A percentile compares a stretch with the other conserved stretches of the same genome.
These are phyloP conservation scores for Anguilla marmorata DNA, from an alignment of 2,797 vertebrate genomes.

Conservation along the genomic window DNA sequence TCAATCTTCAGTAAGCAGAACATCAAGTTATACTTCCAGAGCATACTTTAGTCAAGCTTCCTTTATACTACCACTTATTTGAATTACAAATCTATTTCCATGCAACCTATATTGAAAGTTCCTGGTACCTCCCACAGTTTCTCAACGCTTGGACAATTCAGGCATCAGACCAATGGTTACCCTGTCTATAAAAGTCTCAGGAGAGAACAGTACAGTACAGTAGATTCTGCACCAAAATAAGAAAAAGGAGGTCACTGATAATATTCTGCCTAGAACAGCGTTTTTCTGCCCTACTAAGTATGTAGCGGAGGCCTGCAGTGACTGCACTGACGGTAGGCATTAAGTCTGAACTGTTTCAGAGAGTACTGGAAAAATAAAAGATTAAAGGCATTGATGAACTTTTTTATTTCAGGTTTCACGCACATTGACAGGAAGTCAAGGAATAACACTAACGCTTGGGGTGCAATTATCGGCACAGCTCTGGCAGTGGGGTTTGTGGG, in stretches of 20 bases:
- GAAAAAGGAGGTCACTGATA: not conserved
- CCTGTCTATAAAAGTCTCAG: not conserved
- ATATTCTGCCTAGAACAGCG: not conserved
- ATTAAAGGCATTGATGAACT: not conserved
- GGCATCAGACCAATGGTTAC: not conserved
- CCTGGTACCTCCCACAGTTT: not conserved
- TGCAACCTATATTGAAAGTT: not conserved
- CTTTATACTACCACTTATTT: not conserved
- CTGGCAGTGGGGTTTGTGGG: constrained; percentile 69
- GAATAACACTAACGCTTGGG: constrained; percentile 56
- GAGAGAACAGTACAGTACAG: not conserved
- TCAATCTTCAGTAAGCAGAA: not conserved
- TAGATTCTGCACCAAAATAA: not conserved
- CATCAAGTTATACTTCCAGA: not conserved
- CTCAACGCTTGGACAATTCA: not conserved
- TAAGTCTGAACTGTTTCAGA: not conserved
- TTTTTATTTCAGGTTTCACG: constrained; percentile 46
- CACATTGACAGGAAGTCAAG: constrained; percentile 48
- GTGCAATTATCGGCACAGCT: constrained; percentile 67
- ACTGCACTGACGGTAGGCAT: not conserved
- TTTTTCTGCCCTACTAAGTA: not conserved
- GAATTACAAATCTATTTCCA: not conserved
- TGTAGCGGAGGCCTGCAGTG: not conserved
- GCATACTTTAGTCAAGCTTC: not conserved
- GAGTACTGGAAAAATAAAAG: not conserved